These are phyloP conservation scores for Haliclona indistincta DNA, from an alignment of 37 sponge, comb jelly and placozoan genomes.

Conservation along the genomic window DNA sequence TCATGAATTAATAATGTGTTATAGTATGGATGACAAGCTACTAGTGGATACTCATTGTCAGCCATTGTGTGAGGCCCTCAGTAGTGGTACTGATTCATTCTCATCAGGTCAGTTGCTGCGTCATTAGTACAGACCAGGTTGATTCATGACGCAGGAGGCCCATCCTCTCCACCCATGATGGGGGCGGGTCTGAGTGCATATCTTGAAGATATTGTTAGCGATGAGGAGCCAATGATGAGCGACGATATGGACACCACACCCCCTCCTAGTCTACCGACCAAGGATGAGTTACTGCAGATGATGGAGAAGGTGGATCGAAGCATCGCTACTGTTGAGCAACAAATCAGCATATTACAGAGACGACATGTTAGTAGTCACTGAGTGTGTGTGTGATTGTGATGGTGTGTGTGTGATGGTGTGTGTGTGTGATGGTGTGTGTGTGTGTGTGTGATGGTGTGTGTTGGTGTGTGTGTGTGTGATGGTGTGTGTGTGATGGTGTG, in stretches of 20 bases:
- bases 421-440: too few relatives aligned
- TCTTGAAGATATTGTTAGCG: conserved; percentile 80
- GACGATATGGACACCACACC: not conserved
- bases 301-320: conserved; percentile 78
- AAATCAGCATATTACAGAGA: conserved; percentile 51
- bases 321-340: conserved; percentile 50
- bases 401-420: too few relatives aligned
- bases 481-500: too few relatives aligned
- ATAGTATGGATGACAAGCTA: too few relatives aligned
- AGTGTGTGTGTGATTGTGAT: too few relatives aligned
- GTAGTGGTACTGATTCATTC: conserved; percentile 5
- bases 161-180: not conserved
- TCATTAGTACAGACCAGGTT: too few relatives aligned
- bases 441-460: too few relatives aligned
- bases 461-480: too few relatives aligned
- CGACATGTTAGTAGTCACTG: conserved; percentile 37
- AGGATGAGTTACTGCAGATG: conserved; percentile 70
- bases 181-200: conserved; percentile 50
- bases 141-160: not conserved
- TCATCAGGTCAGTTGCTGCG: not conserved
- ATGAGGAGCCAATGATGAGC: conserved; percentile 43
- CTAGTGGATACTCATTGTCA: too few relatives aligned
- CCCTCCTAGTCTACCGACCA: conserved; percentile 34
- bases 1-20: too few relatives aligned
- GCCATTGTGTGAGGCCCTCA: conserved; percentile 10